Base-by-base conservation (phyloP, 2,113 vertebrate species). In the Etheostoma cragini region DNA sequence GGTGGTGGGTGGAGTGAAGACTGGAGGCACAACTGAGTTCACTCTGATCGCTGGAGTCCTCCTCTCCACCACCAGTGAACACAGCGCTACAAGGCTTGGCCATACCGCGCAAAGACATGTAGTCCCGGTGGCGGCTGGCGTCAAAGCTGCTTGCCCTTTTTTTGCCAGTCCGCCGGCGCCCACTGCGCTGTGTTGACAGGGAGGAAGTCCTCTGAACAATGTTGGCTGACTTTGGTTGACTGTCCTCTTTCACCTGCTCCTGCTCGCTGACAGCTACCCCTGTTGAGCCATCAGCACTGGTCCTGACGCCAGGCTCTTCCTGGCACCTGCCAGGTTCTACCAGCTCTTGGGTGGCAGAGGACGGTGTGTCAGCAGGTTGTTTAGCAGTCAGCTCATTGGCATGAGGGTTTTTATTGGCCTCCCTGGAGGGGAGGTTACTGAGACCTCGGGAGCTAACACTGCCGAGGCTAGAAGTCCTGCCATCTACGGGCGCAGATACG, bases 141-240 rank as follows among this genome's bases (percentile, higher is more conserved):
- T 99, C 98, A 49, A 99, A 99, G 89, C 98, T 99, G 93, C 98
- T 99, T 30, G 98, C 98, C 50, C 98, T 96, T 83, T 99, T 99
- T 93, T 99, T 99, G 42, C 96, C 96, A 26, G 94, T 94, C 74
- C 97, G 94, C 50, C 97, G 96, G n/a, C 96, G 94, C 70, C 96
- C 88, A 1, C 86, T 90, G 67, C 88, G 89, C 47, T 91, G 93
- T 0, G 81, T 49, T 0, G 85, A 93, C n/a, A 94, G 86, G 6
- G 95, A 94, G 6, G 92, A 92, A 42, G 94, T 91, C 78, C 94
- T 96, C 90, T 98, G 97, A 78, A 97, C 96, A 60, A 94, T 92
- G 76, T 90, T 96, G 50, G 92, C 96, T 4, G 96, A 96, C 63
- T 97, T 96, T 58, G 95, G 94, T 65, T 95, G 93, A 22, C 93